phyloP scores from a whole-genome alignment of 1,140 invertebrate genomes.

The Brachionus paranguensis region DNA sequence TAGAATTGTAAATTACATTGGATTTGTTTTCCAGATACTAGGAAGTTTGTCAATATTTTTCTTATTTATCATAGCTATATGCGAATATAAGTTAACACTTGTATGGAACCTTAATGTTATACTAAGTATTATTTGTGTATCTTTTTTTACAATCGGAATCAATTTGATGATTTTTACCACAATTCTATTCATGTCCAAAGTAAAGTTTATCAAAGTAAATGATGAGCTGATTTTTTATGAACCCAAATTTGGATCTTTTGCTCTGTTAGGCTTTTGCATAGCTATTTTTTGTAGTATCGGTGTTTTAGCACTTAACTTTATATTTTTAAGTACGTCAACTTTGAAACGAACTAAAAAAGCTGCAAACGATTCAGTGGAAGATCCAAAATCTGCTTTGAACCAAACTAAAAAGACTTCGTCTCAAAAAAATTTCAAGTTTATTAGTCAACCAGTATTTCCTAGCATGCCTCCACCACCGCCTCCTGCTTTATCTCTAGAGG shows the following conservation, averaged over 20 bases:
- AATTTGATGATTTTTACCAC: background rate
- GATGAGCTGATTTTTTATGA: background rate
- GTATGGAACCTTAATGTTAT: background rate
- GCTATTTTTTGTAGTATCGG: background rate
- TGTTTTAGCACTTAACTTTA: background rate
- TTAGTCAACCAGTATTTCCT: background rate
- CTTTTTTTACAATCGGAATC: background rate
- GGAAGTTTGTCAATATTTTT: background rate
- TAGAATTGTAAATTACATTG: background rate
- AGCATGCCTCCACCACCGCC: background rate
- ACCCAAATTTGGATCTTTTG: background rate
- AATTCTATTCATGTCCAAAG: constrained; percentile 3
- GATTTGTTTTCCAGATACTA: background rate
- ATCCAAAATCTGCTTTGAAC: background rate
- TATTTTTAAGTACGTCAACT: background rate
- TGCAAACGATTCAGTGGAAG: background rate
- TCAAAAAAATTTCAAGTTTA: background rate
- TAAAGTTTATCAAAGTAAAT: background rate
- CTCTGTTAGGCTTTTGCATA: background rate
- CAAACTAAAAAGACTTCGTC: background rate
- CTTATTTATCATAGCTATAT: background rate
- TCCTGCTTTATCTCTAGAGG: background rate
- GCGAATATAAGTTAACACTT: background rate
- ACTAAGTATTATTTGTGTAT: background rate
- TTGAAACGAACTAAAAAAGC: background rate